A percentile compares a stretch with the other conserved stretches of the same genome.
These are phyloP conservation scores for Felis catus DNA, from an alignment of 2,113 vertebrate genomes.

Conservation along the genomic window DNA sequence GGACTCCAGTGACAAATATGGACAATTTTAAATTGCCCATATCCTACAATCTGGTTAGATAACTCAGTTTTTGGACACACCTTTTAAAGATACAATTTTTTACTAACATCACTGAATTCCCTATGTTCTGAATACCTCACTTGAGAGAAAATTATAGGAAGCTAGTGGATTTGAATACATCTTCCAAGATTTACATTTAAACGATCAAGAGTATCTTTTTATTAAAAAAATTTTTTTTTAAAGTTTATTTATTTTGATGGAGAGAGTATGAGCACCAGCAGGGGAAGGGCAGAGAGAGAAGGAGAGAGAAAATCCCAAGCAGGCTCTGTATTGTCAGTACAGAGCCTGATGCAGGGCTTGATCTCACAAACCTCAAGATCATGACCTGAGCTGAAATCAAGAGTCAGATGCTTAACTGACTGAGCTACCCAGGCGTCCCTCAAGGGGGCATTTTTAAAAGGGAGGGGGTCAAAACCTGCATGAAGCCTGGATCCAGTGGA, in stretches of 20 bases:
- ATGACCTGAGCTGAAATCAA: too few relatives aligned
- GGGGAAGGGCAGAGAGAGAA: too few relatives aligned
- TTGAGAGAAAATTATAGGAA: background rate
- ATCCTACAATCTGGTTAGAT: background rate
- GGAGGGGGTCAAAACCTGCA: background rate
- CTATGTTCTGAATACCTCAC: background rate
- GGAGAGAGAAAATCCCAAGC: too few relatives aligned
- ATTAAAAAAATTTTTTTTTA: too few relatives aligned
- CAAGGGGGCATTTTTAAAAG: background rate
- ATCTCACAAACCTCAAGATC: too few relatives aligned
- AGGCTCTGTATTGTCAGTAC: too few relatives aligned
- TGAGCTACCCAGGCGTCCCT: background rate
- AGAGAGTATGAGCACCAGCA: too few relatives aligned
- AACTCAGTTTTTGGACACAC: background rate
- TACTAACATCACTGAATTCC: background rate
- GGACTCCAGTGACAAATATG: background rate
- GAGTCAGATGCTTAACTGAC: too few relatives aligned
- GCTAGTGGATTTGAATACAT: background rate
- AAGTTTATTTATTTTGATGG: too few relatives aligned
- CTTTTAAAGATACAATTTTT: background rate
- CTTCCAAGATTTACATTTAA: background rate
- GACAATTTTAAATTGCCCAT: background rate
- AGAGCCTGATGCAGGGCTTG: too few relatives aligned
- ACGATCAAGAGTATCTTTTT: background rate
- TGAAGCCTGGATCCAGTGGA: background rate